Percentiles rank a stretch among this genome's conserved stretches.
phyloP scores from a whole-genome alignment of 2,888 invertebrate species.

The Meandrusa payeni region DNA sequence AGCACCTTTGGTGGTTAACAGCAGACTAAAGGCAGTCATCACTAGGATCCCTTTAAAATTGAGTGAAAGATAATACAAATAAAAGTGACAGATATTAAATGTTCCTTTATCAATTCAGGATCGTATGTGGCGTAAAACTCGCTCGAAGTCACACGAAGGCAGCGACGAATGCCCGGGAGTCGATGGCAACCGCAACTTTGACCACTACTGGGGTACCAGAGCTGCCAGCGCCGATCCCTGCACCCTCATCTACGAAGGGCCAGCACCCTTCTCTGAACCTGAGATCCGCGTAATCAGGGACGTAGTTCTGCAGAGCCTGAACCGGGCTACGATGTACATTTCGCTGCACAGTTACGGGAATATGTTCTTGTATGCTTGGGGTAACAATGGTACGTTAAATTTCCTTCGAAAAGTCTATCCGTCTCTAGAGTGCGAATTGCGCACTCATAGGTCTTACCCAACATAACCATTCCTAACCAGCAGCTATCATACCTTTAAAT shows the following conservation, averaged over 20 bases:
- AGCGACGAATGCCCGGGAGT: slow-evolving; percentile 83
- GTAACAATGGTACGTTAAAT: slow-evolving; percentile 72
- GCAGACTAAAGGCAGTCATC: too few relatives aligned
- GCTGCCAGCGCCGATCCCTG: slow-evolving; percentile 78
- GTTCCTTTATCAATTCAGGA: slow-evolving; percentile 54
- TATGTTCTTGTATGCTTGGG: slow-evolving; percentile 86
- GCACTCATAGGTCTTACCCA: too few relatives aligned
- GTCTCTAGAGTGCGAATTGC: too few relatives aligned
- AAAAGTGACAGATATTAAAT: too few relatives aligned
- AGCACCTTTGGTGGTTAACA: too few relatives aligned
- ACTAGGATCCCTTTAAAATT: too few relatives aligned
- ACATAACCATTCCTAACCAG: too few relatives aligned
- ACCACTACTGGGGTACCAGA: slow-evolving; percentile 84
- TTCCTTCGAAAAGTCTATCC: too few relatives aligned
- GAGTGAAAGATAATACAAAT: too few relatives aligned
- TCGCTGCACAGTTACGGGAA: slow-evolving; percentile 88
- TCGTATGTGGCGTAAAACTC: slow-evolving; percentile 86
- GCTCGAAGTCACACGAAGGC: slow-evolving; percentile 68
- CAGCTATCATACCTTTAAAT: too few relatives aligned
- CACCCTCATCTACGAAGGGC: slow-evolving; percentile 83
- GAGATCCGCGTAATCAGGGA: slow-evolving; percentile 83
- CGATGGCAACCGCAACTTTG: slow-evolving; percentile 90
- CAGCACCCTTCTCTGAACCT: slow-evolving; percentile 83
- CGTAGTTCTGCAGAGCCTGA: slow-evolving; percentile 68
- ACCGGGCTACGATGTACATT: slow-evolving; percentile 83